Evolutionary conservation across 2,113 vertebrate genomes (phyloP).

Genomic region (Lagopus muta): DNA sequence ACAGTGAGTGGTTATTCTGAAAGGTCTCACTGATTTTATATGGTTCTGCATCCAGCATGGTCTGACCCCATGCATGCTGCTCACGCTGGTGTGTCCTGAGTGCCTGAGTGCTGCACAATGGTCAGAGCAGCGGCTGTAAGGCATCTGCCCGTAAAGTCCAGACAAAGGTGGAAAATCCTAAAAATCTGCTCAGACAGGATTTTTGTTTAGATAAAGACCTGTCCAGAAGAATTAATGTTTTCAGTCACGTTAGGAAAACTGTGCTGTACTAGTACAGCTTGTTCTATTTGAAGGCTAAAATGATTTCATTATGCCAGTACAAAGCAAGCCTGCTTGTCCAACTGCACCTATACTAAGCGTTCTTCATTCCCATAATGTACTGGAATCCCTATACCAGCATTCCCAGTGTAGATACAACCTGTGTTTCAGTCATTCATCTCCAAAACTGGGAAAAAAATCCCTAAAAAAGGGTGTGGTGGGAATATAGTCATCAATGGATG

Average conservation of each 20-base stretch:
- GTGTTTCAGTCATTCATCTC: neutral
- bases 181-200: slow-evolving; percentile 21
- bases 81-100: rapidly evolving
- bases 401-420: neutral
- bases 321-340: neutral
- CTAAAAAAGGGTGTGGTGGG: neutral
- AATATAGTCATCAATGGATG: neutral
- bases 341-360: neutral
- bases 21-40: slow-evolving; percentile 52
- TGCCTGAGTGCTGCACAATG: neutral
- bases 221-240: neutral
- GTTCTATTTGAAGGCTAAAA: neutral
- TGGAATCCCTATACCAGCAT: neutral
- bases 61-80: rapidly evolving
- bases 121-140: neutral
- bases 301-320: neutral
- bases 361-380: neutral
- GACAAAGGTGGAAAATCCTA: slow-evolving; percentile 34
- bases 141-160: neutral
- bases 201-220: slow-evolving; percentile 1
- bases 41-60: slow-evolving; percentile 33
- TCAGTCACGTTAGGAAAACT: neutral
- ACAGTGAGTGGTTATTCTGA: slow-evolving; percentile 13
- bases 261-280: neutral
- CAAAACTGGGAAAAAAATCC: neutral